Conservation (phyloP, 2,113 vertebrate genomes). For the Melanerpes formicivorus region DNA sequence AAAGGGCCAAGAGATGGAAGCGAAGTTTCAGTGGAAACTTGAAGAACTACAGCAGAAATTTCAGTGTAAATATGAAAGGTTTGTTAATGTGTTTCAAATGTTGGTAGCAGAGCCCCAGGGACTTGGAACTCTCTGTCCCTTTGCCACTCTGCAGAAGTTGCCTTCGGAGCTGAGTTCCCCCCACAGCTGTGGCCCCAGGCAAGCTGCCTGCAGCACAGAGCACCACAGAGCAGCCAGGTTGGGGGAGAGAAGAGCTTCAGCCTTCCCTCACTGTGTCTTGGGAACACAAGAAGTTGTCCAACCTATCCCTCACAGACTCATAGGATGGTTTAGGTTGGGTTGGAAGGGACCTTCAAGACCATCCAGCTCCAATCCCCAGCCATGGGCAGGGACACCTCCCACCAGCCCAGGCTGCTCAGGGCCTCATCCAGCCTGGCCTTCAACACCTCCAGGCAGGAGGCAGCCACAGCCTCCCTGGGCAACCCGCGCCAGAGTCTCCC, state of each 20-base stretch:
- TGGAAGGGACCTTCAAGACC: too few species aligned
- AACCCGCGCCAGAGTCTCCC: too few species aligned
- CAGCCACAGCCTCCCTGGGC: too few species aligned
- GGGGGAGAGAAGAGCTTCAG: background rate
- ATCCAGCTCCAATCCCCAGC: too few species aligned
- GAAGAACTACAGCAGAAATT: background rate
- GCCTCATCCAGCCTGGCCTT: too few species aligned
- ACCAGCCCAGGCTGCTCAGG: too few species aligned
- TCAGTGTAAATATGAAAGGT: background rate
- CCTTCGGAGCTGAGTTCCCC: background rate
- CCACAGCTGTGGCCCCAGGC: background rate
- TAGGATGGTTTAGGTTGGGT: too few species aligned
- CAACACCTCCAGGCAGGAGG: too few species aligned
- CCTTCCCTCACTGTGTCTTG: background rate
- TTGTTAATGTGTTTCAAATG: background rate
- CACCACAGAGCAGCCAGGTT: background rate
- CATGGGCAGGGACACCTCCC: too few species aligned
- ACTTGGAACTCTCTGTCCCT: background rate
- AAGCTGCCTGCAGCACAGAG: background rate
- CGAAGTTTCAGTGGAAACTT: background rate
- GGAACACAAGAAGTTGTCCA: too few species aligned
- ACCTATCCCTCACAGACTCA: too few species aligned
- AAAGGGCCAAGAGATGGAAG: background rate
- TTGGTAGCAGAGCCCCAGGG: background rate
- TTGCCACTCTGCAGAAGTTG: background rate